These are phyloP conservation scores for Epizoanthus illoricatus DNA, from an alignment of 92 coral and sea anemone genomes.

Conservation along the genomic window DNA sequence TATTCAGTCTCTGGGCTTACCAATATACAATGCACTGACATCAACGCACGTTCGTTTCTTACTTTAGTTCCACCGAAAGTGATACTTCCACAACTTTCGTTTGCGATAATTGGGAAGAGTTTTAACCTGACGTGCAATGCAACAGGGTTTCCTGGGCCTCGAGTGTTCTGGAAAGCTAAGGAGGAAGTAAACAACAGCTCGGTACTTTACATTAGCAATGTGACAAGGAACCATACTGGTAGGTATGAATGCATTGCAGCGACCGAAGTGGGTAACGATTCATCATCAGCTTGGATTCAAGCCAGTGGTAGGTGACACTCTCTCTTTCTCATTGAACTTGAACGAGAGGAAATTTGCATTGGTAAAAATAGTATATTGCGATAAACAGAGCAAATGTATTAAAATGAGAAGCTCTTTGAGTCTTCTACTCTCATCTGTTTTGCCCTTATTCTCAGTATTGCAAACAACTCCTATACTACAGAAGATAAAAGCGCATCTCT, in stretches of 20 bases:
- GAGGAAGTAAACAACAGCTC: background rate
- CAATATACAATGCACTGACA: too few relatives aligned
- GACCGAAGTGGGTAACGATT: background rate
- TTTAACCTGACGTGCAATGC: background rate
- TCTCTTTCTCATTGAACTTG: too few relatives aligned
- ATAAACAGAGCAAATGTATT: too few relatives aligned
- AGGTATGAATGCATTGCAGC: background rate
- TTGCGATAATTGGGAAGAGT: background rate
- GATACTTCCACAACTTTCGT: background rate
- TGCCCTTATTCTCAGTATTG: too few relatives aligned
- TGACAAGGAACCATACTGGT: background rate
- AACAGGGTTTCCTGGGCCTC: background rate
- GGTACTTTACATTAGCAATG: background rate
- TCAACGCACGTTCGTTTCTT: too few relatives aligned
- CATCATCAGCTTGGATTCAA: background rate
- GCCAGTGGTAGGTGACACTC: background rate
- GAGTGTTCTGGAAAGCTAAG: background rate
- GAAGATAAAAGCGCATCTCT: too few relatives aligned
- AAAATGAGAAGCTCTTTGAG: too few relatives aligned
- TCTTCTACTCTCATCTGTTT: too few relatives aligned
- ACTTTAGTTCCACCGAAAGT: background rate
- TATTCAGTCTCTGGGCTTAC: too few relatives aligned
- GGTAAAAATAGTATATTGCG: too few relatives aligned
- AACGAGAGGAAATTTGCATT: too few relatives aligned
- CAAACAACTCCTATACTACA: too few relatives aligned